phyloP scores from a whole-genome alignment of 2,113 vertebrate species.

The Trochalopteron elliotii region DNA sequence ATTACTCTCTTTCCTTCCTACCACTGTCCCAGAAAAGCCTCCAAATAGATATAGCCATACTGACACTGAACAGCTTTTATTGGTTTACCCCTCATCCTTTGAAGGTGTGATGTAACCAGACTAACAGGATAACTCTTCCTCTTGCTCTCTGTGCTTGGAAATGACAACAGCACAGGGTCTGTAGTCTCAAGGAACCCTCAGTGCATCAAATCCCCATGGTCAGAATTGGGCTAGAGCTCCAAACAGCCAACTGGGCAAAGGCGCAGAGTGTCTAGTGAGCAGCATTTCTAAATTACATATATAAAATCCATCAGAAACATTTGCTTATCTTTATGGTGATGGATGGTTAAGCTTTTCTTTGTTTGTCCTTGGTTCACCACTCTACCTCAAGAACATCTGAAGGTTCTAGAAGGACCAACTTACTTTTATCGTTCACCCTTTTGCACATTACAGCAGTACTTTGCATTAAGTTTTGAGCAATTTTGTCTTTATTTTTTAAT shows the following conservation, averaged over 20 bases:
- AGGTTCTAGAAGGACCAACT: conserved; percentile 39
- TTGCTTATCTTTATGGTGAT: not conserved
- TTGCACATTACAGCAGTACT: conserved; percentile 40
- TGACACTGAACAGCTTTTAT: not conserved
- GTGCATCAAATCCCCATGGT: not conserved
- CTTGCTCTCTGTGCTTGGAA: not conserved
- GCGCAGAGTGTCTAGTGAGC: not conserved
- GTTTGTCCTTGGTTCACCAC: not conserved
- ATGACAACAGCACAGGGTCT: not conserved
- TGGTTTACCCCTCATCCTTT: not conserved
- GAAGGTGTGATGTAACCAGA: not conserved
- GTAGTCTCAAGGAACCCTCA: not conserved
- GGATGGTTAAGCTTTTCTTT: not conserved
- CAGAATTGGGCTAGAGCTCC: not conserved
- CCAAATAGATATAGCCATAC: not conserved
- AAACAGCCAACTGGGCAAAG: not conserved
- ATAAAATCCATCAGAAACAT: not conserved
- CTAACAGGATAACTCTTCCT: not conserved
- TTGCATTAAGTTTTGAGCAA: conserved; percentile 41
- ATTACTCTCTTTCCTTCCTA: not conserved
- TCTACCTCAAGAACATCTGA: not conserved
- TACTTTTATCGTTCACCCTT: conserved; percentile 52
- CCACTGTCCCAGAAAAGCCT: not conserved
- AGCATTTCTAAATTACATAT: not conserved
- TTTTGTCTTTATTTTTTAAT: conserved; percentile 57